Percentiles rank a stretch among this genome's conserved stretches.
Conservation (phyloP, 2,113 vertebrate genomes). For the Odocoileus hemionus region DNA sequence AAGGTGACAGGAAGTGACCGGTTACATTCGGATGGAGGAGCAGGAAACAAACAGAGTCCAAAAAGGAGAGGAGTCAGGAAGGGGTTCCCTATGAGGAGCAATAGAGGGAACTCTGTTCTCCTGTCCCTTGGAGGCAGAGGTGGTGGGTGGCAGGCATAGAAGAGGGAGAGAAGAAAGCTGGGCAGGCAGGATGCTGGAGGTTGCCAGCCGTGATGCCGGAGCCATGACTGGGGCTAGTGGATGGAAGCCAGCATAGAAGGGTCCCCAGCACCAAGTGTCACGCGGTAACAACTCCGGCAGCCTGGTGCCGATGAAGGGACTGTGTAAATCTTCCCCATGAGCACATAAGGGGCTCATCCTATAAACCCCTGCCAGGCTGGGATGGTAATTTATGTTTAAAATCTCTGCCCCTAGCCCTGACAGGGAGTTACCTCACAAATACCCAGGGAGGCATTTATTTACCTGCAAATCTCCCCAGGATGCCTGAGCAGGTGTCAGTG, state of each 20-base stretch:
- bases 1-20: not conserved
- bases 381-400: conserved; percentile 26
- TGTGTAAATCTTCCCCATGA: not conserved
- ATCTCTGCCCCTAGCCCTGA: not conserved
- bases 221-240: not conserved
- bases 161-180: no score
- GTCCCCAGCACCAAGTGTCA: not conserved
- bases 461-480: not conserved
- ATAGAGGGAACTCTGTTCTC: not conserved
- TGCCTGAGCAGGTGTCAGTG: not conserved
- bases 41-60: not conserved
- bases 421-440: not conserved
- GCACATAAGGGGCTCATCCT: not conserved
- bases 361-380: not conserved
- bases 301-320: not conserved
- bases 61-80: not conserved
- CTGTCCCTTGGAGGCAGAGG: not conserved
- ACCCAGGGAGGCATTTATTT: not conserved
- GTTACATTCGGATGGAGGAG: not conserved
- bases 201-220: not conserved
- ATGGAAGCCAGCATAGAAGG: fast-evolving
- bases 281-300: not conserved
- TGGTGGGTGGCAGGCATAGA: not conserved
- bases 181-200: not conserved
- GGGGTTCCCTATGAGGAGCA: not conserved